Base-by-base conservation (phyloP, 1,140 invertebrate species). In the Aphelinus certus region DNA sequence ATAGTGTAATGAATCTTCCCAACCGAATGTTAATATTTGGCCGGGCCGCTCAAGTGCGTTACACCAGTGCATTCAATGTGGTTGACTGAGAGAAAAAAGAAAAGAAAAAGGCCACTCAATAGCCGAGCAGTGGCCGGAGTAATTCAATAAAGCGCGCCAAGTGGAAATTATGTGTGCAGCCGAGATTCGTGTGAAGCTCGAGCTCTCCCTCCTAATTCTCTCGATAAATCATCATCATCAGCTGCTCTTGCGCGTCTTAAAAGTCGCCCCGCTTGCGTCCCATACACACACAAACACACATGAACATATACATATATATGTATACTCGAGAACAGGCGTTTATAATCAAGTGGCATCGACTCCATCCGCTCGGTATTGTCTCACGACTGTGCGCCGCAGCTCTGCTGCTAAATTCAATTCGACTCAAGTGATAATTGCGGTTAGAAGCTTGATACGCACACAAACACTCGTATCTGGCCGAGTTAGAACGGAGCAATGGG, bases 341-440 rank as follows among this genome's bases (percentile, higher is more conserved):
- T 76, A 66, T 71, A 76, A 76, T 76, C 74, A 76, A 76, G 74
- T 71, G 71, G 67, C 74, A 76, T 76, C 74, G 68, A 76, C 74
- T 76, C 68, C 74, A 76, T 75, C 73, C 73, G 73, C 73, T 74
- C 73, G 73, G 66, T 49, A 74, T 74, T 74, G 73, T 74, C 73
- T 74, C 73, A 63, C 73, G 49, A 53, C 65, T 26, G n/a, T 43
- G 26, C 46, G n/a, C 46, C 64, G 3, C 43, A 10, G n/a, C 43
- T 47, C 26, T 26, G 65, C 3, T n/a, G 49, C 51, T 75, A 58
- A 75, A 75, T 75, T 69, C 70, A 69, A 70, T 70, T 75, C 73
- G 73, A 75, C 60, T 75, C 70, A 75, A 75, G 73, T 75, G 73
- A 75, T 75, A 75, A 75, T 75, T 75, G 73, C 67, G 26, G 26